phyloP scores from a whole-genome alignment of 1,140 invertebrate species.

The Drosophila pectinifera region DNA sequence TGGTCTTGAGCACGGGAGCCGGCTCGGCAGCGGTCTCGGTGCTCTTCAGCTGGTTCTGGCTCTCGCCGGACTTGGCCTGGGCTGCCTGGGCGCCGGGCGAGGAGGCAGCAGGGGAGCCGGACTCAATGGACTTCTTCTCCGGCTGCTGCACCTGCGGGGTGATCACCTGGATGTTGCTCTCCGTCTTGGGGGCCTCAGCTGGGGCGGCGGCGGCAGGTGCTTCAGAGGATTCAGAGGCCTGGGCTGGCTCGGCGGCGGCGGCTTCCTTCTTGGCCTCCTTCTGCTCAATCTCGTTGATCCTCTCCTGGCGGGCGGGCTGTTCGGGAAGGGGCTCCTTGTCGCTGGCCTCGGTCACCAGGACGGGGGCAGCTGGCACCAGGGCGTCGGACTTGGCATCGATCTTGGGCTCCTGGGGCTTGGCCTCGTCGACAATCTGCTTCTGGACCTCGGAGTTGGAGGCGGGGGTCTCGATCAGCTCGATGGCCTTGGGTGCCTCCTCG shows the following conservation, averaged over 20 bases:
- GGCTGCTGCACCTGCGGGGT: slow-evolving; percentile 27
- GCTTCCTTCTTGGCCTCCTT: slow-evolving; percentile 39
- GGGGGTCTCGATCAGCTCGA: slow-evolving; percentile 50
- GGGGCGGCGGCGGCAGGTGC: slow-evolving; percentile 18
- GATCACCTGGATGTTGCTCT: slow-evolving; percentile 58
- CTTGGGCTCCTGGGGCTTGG: slow-evolving; percentile 44
- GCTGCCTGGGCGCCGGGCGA: slow-evolving; percentile 39
- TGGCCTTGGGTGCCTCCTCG: slow-evolving; percentile 60
- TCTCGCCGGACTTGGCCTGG: slow-evolving; percentile 49
- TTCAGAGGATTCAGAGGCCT: slow-evolving; percentile 13
- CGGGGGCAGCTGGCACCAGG: slow-evolving; percentile 16
- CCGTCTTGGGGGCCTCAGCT: slow-evolving; percentile 22
- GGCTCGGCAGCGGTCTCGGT: slow-evolving; percentile 36
- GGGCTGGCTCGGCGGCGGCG: slow-evolving; percentile 13
- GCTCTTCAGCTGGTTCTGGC: slow-evolving; percentile 45
- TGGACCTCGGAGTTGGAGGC: slow-evolving; percentile 48
- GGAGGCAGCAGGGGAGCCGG: not conserved
- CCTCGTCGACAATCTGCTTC: slow-evolving; percentile 62
- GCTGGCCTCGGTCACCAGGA: slow-evolving; percentile 1
- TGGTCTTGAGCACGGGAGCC: slow-evolving; percentile 28
- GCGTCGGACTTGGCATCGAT: slow-evolving; percentile 49
- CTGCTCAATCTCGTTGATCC: slow-evolving; percentile 62
- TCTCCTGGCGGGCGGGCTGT: slow-evolving; percentile 63
- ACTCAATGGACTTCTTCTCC: slow-evolving; percentile 47
- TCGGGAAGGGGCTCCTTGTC: slow-evolving; percentile 31